Evolutionary conservation across 2,113 vertebrate species (phyloP), one percentile per base, ranked within the genome.

Genomic region (Triplophysa dalaica): DNA sequence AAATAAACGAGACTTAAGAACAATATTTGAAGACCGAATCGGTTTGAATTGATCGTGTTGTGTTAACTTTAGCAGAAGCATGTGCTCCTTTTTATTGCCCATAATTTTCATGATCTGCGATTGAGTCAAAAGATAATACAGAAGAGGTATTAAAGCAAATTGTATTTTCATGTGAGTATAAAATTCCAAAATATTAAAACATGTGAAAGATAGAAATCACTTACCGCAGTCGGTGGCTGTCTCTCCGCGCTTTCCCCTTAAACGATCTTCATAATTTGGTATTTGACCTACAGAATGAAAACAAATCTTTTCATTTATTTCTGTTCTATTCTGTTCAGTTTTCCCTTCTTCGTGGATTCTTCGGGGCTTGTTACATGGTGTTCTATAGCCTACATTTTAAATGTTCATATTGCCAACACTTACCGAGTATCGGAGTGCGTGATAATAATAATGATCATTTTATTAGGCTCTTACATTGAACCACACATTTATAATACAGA

Each of bases 211-310:
- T 16, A 75, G 81, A 73, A 75, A 38, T 85, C 89, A 90, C 92
- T 92, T 91, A 94, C 93, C 91, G 77, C 87, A 88, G 88, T 87
- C 56, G 88, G 85, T 84, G 85, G 78, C 85, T 87, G 81, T 86
- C 83, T 89, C 62, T 87, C 82, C 86, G 81, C 80, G 90, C 38
- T 87, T 80, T 70, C 75, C 84, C 81, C 84, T 92, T 87, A 92
- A 87, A 78, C 87, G 84, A 84, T 88, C 90, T 88, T 92, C 90
- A 89, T 89, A 79, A 86, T 90, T 87, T 75, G 77, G 84, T 86
- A 82, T 83, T 85, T 75, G 87, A 91, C 91, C 93, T 94, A 86
- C 13, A 89, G 87, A 61, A 88, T 82, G 74, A 81, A 86, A 83
- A 82, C 41, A 67, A 24, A 24, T 24, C 85, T 77, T 82, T 69